These are phyloP conservation scores for Reticulitermes lucifugus DNA, from an alignment of 2,888 invertebrate genomes.

Conservation along the genomic window DNA sequence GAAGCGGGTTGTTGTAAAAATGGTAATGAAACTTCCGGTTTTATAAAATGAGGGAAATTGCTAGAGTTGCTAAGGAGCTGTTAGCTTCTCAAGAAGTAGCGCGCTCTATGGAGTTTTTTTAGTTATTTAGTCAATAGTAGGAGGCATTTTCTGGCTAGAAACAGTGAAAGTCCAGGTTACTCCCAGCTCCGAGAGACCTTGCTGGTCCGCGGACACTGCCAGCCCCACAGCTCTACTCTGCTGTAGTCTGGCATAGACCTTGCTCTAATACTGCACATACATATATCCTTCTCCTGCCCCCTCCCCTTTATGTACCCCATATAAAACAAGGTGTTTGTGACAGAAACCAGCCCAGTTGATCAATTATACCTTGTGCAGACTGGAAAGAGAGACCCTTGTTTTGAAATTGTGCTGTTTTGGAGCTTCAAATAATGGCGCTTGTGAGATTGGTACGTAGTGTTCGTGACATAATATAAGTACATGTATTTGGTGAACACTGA, in stretches of 20 bases:
- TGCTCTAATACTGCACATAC: slow-evolving; percentile 37
- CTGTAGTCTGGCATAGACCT: slow-evolving; percentile 27
- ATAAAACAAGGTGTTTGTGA: slow-evolving; percentile 50
- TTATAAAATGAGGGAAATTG: no score
- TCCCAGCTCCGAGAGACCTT: neutral
- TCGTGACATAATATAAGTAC: neutral
- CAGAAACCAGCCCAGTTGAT: slow-evolving; percentile 47
- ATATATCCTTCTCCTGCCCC: slow-evolving; percentile 20
- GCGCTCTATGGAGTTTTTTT: neutral
- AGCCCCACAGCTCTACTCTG: neutral
- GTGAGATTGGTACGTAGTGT: slow-evolving; percentile 43
- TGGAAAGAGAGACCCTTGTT: neutral
- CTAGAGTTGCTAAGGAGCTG: no score
- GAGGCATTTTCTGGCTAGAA: neutral
- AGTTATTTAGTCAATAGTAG: neutral
- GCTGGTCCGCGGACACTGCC: neutral
- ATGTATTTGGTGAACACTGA: neutral
- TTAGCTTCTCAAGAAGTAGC: no score
- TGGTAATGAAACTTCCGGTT: no score
- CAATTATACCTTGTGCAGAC: slow-evolving; percentile 29
- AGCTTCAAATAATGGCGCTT: slow-evolving; percentile 38
- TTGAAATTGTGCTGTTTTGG: slow-evolving; percentile 5
- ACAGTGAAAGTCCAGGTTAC: slow-evolving; percentile 11
- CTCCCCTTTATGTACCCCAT: slow-evolving; percentile 40
- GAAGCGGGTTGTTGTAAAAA: no score